These are phyloP conservation scores for Bursaphelenchus mucronatus DNA, from an alignment of 1,140 invertebrate species.

Conservation along the genomic window DNA sequence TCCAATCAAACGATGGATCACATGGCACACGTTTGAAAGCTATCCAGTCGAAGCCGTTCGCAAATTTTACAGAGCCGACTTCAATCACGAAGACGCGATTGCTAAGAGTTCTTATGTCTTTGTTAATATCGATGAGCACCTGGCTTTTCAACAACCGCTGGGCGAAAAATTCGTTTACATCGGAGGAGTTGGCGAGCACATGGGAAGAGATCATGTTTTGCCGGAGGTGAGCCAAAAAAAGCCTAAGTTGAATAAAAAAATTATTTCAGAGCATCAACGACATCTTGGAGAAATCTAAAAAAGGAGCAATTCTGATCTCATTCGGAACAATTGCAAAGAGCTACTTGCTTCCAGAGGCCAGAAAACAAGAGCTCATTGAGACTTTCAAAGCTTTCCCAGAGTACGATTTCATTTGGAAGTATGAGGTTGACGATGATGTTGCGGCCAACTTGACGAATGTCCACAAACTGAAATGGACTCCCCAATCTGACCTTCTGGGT, in stretches of 20 bases:
- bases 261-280: slow-evolving; percentile 7
- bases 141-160: neutral
- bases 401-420: slow-evolving; percentile 27
- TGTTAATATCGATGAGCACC: neutral
- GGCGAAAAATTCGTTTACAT: neutral
- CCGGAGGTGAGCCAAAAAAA: neutral
- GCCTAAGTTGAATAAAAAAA: neutral
- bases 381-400: slow-evolving; percentile 24
- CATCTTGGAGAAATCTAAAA: slow-evolving; percentile 1
- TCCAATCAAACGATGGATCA: neutral
- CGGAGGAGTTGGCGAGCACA: slow-evolving; percentile 7
- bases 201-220: neutral
- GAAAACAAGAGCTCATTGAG: slow-evolving; percentile 16
- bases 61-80: neutral
- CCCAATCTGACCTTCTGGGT: slow-evolving; percentile 19
- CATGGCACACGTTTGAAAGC: neutral
- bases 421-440: slow-evolving; percentile 22
- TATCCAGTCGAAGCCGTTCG: slow-evolving; percentile 4
- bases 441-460: slow-evolving; percentile 15
- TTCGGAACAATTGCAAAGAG: slow-evolving; percentile 25
- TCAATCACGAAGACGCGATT: neutral
- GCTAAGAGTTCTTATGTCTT: neutral
- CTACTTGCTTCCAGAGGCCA: neutral
- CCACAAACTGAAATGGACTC: slow-evolving; percentile 9
- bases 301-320: slow-evolving; percentile 24